Base-by-base conservation (phyloP, 1,140 invertebrate species). In the Pentalonia nigronervosa region DNA sequence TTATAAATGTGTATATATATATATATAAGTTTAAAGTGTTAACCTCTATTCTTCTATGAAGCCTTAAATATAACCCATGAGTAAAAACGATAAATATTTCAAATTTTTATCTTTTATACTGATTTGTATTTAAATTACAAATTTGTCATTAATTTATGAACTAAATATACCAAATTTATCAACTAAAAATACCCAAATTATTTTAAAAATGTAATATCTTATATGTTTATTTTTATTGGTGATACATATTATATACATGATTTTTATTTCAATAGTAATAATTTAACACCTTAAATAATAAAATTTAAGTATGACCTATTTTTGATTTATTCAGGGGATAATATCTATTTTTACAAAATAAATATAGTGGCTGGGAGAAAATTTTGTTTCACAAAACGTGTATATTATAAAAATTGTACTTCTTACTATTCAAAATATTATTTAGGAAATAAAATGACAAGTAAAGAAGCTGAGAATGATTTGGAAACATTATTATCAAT, bases 401-500 rank as follows among this genome's bases (percentile, higher is more conserved):
- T 60, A 30, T 30, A 1, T n/a, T 23, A 45, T 41, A 45, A 45
- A 25, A 45, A 41, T 84, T 84, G 41, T 84, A 45, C 21, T 87
- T n/a, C 8, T 87, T n/a, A 87, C 34, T 30, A 30, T 48, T 89
- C 2, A 36, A 89, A 53, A 94, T 94, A 90, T 53, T 94, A 95
- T 95, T 47, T 94, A 97, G 96, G 97, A 36, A 97, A 97, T 95
- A 96, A 97, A 95, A 99, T 99, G 98, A 96, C 96, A 1, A 99
- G 98, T 95, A 97, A 98, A 95, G 97, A 98, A 94, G 97, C 97
- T 94, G 97, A 97, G 94, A 97, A 97, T 95, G 99, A 99, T 95
- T 96, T 99, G 94, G 98, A 99, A 94, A 98, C 97, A 56, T 96
- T 99, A 88, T 95, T 99, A 6, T 98, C 98, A 11, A 99, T 99